A percentile compares a stretch with the other conserved stretches of the same genome.
Conservation (phyloP, 1,140 invertebrate genomes). For the Leptinotarsa lineolata region DNA sequence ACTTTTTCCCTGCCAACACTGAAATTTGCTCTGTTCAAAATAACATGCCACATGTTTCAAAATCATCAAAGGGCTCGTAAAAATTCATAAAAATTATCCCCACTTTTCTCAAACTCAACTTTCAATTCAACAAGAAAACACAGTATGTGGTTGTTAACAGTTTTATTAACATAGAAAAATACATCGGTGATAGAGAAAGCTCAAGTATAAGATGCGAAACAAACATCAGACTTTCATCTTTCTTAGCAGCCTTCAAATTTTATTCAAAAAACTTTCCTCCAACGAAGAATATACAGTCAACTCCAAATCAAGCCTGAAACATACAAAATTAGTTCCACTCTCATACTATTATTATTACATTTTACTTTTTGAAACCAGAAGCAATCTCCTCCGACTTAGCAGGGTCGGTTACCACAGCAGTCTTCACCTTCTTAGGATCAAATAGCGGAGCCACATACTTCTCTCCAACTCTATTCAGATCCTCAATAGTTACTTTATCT, state of each 20-base stretch:
- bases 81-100: too few relatives aligned
- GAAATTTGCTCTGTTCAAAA: too few relatives aligned
- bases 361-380: constrained; percentile 70
- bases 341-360: background rate
- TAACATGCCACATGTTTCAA: too few relatives aligned
- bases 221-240: too few relatives aligned
- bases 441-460: constrained; percentile 74
- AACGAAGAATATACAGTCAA: constrained; percentile 59
- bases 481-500: constrained; percentile 66
- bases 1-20: too few relatives aligned
- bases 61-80: too few relatives aligned
- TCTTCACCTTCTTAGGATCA: constrained; percentile 62
- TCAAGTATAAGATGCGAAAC: too few relatives aligned
- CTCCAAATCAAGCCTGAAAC: constrained; percentile 56
- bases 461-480: constrained; percentile 68
- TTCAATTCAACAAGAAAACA: too few relatives aligned
- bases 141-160: too few relatives aligned
- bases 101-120: too few relatives aligned
- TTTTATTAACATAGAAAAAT: too few relatives aligned
- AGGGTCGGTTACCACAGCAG: constrained; percentile 77
- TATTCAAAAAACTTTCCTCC: constrained; percentile 62
- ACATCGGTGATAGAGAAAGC: too few relatives aligned
- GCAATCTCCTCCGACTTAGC: constrained; percentile 71
- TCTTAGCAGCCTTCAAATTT: constrained; percentile 2
- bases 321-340: constrained; percentile 23